phyloP scores from a whole-genome alignment of 2,888 invertebrate genomes.

The Balanococcus diminutus region DNA sequence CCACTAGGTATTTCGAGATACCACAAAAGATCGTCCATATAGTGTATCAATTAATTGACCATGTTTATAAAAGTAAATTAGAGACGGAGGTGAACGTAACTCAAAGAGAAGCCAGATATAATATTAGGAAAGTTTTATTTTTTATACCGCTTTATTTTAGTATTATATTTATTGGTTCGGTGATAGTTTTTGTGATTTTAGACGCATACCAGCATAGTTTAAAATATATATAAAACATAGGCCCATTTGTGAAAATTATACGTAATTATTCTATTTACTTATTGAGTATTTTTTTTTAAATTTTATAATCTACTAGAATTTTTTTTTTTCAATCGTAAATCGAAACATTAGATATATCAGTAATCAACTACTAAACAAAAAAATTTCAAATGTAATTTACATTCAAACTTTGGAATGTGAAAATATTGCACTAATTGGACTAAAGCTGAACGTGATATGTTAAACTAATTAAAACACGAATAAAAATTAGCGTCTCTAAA shows the following conservation, averaged over 20 bases:
- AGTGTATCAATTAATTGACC: not conserved
- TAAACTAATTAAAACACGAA: constrained; percentile 33
- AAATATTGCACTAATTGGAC: constrained; percentile 46
- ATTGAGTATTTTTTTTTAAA: not conserved
- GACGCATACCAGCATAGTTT: constrained; percentile 38
- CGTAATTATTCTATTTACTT: not conserved
- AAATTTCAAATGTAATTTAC: not conserved
- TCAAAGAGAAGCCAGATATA: constrained; percentile 31
- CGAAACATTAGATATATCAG: not conserved
- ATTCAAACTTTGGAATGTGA: constrained; percentile 41
- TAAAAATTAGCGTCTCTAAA: not conserved
- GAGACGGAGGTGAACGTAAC: not conserved
- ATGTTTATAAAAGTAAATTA: constrained; percentile 3
- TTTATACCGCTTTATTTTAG: constrained; percentile 52
- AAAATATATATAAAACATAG: constrained; percentile 16
- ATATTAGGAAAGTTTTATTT: constrained; percentile 41
- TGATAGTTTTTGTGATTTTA: constrained; percentile 47
- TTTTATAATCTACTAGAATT: not conserved
- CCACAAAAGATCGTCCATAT: not conserved
- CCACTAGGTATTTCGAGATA: not conserved
- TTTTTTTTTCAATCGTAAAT: not conserved
- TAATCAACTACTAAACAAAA: not conserved
- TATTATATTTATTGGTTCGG: constrained; percentile 48
- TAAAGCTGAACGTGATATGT: constrained; percentile 48
- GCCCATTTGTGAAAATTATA: not conserved